Conservation (phyloP, 2,113 vertebrate species). For the Microcebus jonahi region DNA sequence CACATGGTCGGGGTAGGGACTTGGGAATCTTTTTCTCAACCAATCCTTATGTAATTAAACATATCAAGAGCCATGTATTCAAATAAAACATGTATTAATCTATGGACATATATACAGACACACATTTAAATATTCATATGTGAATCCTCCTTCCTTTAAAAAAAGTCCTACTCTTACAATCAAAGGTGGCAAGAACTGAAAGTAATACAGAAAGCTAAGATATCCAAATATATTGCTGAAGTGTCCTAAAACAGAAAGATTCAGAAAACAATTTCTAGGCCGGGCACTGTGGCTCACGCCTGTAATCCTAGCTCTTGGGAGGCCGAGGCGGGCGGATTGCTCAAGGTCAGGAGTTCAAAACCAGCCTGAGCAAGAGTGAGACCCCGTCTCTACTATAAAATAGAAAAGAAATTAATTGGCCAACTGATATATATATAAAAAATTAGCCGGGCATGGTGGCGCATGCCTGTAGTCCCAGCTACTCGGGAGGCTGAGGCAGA, state of each 20-base stretch:
- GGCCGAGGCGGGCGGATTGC: too few relatives aligned
- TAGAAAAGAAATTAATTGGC: too few relatives aligned
- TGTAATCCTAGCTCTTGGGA: too few relatives aligned
- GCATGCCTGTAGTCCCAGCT: too few relatives aligned
- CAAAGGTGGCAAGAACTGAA: slow-evolving; percentile 9
- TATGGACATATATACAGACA: background rate
- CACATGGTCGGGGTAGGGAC: background rate
- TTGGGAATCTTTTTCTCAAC: background rate
- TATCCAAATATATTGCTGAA: background rate
- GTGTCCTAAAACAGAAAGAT: background rate
- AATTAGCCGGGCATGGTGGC: too few relatives aligned
- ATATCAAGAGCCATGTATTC: background rate
- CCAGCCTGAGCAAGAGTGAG: too few relatives aligned
- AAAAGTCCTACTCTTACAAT: background rate
- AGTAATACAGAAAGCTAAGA: background rate
- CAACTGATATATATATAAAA: too few relatives aligned
- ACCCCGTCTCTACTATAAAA: too few relatives aligned
- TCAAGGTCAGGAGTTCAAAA: too few relatives aligned
- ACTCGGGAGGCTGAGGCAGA: too few relatives aligned
- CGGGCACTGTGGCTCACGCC: too few relatives aligned
- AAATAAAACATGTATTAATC: background rate
- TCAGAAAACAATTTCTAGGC: background rate
- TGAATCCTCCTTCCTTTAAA: background rate
- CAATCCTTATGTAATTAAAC: background rate
- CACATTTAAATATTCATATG: background rate